Base-by-base conservation (phyloP, 2,888 invertebrate species). In the Mactromeris polynyma region DNA sequence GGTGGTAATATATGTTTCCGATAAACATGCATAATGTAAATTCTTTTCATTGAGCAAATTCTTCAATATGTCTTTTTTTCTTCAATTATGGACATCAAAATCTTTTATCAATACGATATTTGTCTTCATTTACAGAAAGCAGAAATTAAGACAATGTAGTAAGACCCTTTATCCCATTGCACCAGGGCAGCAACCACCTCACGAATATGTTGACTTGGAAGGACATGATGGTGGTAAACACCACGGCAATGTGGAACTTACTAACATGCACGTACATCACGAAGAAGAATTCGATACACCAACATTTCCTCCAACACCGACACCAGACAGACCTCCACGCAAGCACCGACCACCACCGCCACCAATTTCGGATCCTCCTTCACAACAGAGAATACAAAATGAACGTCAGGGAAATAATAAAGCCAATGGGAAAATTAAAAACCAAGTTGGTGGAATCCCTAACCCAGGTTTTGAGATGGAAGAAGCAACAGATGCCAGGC, bases 201-300 rank as follows among this genome's bases (percentile, higher is more conserved):
- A 46, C 36, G 83, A 46, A 33, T 83, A 83, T 46, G 33, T 77
- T 17, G 83, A 83, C 77, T 26, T 83, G 11, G 51, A 73, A 40
- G 26, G 1, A 14, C 33, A 33, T 14, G 33, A 17, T 33, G 73
- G 17, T 17, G 83, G 77, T 42, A 69, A 7, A 6, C 26, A 82
- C 21, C 26, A 81, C 33, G 51, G 33, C 9, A 42, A 36, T 26
- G 83, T 83, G 3, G 46, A 83, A 83, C 46, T 83, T 9, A 77
- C 42, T 17, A 40, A 46, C 26, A 83, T 83, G 46, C 26, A 42
- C 7, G 46, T 33, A 36, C 77, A 83, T 14, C 73, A 73, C 3
- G 83, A 83, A 33, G 73, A 83, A 83, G 83, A 42, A 46, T 77
- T 83, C 21, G 73, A 42, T 31, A 83, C 73, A 9, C 73, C 83